phyloP scores from a whole-genome alignment of 92 coral and sea anemone genomes.

The Actinernus sp. region DNA sequence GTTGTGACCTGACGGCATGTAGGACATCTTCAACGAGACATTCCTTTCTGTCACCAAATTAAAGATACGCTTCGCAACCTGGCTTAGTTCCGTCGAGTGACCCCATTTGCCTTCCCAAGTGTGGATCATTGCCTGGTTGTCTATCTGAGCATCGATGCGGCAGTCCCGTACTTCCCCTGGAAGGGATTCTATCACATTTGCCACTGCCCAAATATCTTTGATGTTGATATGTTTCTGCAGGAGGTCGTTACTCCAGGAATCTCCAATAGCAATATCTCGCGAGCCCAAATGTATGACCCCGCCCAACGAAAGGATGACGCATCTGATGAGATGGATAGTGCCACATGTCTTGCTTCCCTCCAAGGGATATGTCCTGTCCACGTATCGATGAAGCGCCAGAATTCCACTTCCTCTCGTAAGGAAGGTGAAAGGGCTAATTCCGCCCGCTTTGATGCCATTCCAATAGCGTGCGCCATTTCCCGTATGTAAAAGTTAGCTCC shows the following conservation, averaged over 20 bases:
- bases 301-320: constrained; percentile 40
- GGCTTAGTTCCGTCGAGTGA: background rate
- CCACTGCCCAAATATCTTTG: constrained; percentile 7
- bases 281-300: constrained; percentile 11
- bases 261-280: constrained; percentile 17
- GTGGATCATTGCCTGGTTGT: constrained; percentile 4
- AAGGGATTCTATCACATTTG: background rate
- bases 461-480: no score
- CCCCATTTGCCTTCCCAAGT: constrained; percentile 23
- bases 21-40: constrained; percentile 4
- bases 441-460: no score
- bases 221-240: constrained; percentile 1
- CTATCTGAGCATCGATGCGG: constrained; percentile 11
- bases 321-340: constrained; percentile 20
- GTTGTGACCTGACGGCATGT: constrained; percentile 1
- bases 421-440: no score
- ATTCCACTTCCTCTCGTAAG: no score
- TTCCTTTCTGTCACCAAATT: constrained; percentile 1
- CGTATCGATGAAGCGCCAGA: no score
- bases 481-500: no score
- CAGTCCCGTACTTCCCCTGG: no score
- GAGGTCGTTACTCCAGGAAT: constrained; percentile 29
- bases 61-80: constrained; percentile 11
- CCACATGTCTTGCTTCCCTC: no score
- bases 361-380: no score